Percentiles rank a stretch among this genome's conserved stretches.
phyloP scores from a whole-genome alignment of 1,140 invertebrate species.

The Steinernema feltiae region DNA sequence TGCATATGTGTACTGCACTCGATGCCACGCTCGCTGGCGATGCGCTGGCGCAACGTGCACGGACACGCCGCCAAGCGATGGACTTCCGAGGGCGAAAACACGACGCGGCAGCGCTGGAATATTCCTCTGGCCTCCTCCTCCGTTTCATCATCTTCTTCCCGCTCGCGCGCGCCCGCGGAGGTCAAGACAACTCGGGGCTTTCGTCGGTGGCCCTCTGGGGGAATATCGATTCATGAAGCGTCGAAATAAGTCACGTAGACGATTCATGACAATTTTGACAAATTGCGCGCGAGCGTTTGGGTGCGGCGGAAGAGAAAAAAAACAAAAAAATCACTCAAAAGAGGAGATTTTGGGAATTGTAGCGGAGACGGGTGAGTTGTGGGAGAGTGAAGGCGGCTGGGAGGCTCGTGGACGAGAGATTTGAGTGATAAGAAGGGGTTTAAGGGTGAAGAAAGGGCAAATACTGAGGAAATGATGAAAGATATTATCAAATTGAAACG shows the following conservation, averaged over 20 bases:
- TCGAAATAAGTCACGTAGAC: conserved; percentile 2
- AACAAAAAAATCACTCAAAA: no score
- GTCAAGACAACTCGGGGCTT: neutral
- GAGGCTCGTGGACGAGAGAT: no score
- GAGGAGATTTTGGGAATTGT: no score
- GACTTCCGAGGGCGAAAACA: neutral
- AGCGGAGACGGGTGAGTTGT: no score
- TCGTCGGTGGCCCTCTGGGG: neutral
- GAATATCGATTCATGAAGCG: neutral
- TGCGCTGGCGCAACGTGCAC: neutral
- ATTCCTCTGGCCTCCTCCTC: neutral
- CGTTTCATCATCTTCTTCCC: conserved; percentile 4
- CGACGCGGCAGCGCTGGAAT: no score
- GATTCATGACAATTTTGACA: neutral
- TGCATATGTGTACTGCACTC: neutral
- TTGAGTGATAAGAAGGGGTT: no score
- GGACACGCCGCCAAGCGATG: no score
- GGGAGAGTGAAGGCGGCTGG: no score
- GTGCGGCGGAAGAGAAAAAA: neutral
- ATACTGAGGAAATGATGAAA: no score
- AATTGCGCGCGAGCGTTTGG: neutral
- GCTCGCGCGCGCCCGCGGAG: neutral
- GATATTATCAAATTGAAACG: no score
- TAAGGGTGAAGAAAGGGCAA: no score
- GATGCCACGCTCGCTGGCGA: neutral